These are phyloP conservation scores for Porphyrio hochstetteri DNA, from an alignment of 2,113 vertebrate genomes.

Conservation along the genomic window DNA sequence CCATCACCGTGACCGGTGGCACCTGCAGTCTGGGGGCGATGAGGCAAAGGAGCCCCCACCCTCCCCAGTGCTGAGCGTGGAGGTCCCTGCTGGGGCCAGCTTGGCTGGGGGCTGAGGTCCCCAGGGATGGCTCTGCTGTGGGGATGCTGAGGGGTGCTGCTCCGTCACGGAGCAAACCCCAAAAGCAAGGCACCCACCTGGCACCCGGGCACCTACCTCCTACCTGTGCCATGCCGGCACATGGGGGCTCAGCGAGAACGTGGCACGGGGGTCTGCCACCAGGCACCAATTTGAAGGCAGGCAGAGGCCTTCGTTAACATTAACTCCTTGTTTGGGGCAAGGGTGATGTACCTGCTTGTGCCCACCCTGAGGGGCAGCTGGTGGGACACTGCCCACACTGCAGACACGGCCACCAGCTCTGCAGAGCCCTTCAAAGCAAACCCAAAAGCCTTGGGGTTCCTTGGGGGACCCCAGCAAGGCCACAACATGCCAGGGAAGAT, in stretches of 20 bases:
- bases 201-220: not conserved
- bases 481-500: not conserved
- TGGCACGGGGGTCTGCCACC: not conserved
- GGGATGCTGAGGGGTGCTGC: not conserved
- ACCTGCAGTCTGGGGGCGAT: fast-evolving
- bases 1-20: fast-evolving
- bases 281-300: slow-evolving; percentile 42
- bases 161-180: not conserved
- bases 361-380: not conserved
- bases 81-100: not conserved
- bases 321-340: not conserved
- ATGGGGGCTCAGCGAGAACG: fast-evolving
- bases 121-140: not conserved
- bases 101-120: not conserved
- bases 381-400: fast-evolving
- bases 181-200: not conserved
- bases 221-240: fast-evolving
- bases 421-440: not conserved
- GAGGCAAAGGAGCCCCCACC: not conserved
- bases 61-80: not conserved
- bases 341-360: not conserved
- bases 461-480: not conserved
- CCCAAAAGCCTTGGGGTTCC: not conserved
- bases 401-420: not conserved
- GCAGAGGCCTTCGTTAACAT: not conserved